Evolutionary conservation across 2,888 invertebrate species (phyloP).

Genomic region (Nudaria mundana): DNA sequence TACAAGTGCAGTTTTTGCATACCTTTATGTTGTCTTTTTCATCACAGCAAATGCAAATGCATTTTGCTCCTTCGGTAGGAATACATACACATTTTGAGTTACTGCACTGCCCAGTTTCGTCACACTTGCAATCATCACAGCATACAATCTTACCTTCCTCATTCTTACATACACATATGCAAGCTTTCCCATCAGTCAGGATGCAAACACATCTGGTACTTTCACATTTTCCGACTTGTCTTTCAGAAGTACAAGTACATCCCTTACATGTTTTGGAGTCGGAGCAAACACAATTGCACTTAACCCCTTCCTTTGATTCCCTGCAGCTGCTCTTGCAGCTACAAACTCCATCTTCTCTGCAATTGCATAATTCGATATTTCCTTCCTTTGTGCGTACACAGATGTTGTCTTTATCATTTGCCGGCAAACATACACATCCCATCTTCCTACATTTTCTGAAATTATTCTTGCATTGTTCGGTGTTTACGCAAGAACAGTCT

Average conservation of each 20-base stretch:
- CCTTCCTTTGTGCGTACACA: constrained; percentile 37
- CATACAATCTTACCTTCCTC: constrained; percentile 21
- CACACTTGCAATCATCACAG: constrained; percentile 33
- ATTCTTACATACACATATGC: constrained; percentile 24
- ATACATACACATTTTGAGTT: constrained; percentile 41
- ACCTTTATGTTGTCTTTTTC: constrained; percentile 18
- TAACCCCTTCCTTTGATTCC: background rate
- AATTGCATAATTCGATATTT: constrained; percentile 20
- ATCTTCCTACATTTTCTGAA: constrained; percentile 27
- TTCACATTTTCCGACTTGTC: no score
- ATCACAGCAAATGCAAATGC: constrained; percentile 32
- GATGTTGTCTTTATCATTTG: constrained; percentile 32
- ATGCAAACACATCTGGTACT: constrained; percentile 23
- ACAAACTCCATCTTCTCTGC: constrained; percentile 9
- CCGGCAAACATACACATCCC: constrained; percentile 35
- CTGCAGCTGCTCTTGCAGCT: background rate
- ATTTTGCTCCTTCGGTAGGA: constrained; percentile 28
- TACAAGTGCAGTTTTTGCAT: constrained; percentile 11
- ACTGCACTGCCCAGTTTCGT: constrained; percentile 18
- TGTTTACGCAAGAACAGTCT: constrained; percentile 32
- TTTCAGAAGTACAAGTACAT: constrained; percentile 23
- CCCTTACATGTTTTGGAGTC: background rate
- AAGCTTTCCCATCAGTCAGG: constrained; percentile 20
- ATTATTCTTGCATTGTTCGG: constrained; percentile 16
- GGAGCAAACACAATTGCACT: background rate